Base-by-base conservation (phyloP, 2,888 invertebrate genomes). In the Lithophane socia region DNA sequence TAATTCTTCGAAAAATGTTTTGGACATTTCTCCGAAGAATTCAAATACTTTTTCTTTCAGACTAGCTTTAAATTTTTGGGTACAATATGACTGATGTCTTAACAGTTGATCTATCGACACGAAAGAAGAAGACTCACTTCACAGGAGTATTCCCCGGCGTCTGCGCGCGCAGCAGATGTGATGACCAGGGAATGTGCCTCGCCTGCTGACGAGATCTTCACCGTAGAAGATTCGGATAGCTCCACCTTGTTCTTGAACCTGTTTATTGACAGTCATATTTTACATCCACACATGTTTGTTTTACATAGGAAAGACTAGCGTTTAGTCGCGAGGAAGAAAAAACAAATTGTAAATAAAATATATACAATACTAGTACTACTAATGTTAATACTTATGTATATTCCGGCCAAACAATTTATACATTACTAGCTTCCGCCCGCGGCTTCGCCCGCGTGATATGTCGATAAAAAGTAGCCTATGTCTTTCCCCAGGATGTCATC, bases 81-180 rank as follows among this genome's bases (percentile, higher is more conserved):
- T 61, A 13, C 0, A 4, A 60, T 24, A 24, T 1, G 18, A 18
- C 7, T 24, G 16, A 13, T 47, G 47, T 3, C 42, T 2, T 16
- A 24, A n/a, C 8, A 24, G 29, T 21, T 24, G 3, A 5, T 42
- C 13, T 70, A 24, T 37, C 21, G 18, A 42, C 13, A 24, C 3
- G 18, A n/a, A 8, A 13, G 7, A 21, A 42, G 8, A 29, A 9
- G 0, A 5, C 63, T 80, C 29, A 99, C 97, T 96, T 98, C 97
- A 87, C 98, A 97, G 63, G 98, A 98, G 93, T 98, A 99, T 69
- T 97, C 97, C 0, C 98, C 98, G 1, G 98, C 97, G 92, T 99
- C 99, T 0, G 98, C 98, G 2, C 98, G 97, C 0, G 97, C 97
- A 0, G 98, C 97, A 0, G 98, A 98, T 0, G 97, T 97, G 74